A percentile compares a stretch with the other conserved stretches of the same genome.
These are phyloP conservation scores for Sphyrna mokarran DNA, from an alignment of 2,113 vertebrate species.

Conservation along the genomic window DNA sequence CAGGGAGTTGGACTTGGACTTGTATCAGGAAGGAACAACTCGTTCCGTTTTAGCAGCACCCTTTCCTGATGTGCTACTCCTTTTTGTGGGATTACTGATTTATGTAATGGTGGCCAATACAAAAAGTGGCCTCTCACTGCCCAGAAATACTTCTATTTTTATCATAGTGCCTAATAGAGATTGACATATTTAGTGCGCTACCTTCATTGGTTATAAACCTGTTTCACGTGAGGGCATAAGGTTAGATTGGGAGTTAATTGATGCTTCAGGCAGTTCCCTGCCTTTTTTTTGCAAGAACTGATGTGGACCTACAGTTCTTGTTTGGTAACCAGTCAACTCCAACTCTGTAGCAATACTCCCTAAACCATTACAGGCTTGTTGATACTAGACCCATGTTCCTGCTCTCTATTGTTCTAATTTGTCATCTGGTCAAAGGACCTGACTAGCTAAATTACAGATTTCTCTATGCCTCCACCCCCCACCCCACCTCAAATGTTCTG, in stretches of 20 bases:
- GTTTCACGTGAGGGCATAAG: not conserved
- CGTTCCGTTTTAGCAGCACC: not conserved
- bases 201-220: not conserved
- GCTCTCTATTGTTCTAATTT: not conserved
- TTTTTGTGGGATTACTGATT: not conserved
- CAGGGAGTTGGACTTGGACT: not conserved
- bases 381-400: not conserved
- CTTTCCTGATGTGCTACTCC: not conserved
- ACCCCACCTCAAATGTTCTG: too few species aligned
- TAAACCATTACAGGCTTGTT: not conserved
- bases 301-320: not conserved
- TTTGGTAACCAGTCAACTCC: not conserved
- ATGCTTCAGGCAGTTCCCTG: not conserved
- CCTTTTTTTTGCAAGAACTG: not conserved
- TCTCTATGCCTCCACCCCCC: too few species aligned
- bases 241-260: not conserved
- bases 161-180: not conserved
- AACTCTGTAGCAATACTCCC: not conserved
- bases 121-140: not conserved
- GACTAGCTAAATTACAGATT: not conserved
- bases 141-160: constrained; percentile 7
- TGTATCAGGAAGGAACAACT: not conserved
- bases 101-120: not conserved
- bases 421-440: not conserved
- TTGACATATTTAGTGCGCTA: not conserved